These are phyloP conservation scores for Heliocidaris tuberculata DNA, from an alignment of 35 echinoderm and acorn worm genomes.

Conservation along the genomic window DNA sequence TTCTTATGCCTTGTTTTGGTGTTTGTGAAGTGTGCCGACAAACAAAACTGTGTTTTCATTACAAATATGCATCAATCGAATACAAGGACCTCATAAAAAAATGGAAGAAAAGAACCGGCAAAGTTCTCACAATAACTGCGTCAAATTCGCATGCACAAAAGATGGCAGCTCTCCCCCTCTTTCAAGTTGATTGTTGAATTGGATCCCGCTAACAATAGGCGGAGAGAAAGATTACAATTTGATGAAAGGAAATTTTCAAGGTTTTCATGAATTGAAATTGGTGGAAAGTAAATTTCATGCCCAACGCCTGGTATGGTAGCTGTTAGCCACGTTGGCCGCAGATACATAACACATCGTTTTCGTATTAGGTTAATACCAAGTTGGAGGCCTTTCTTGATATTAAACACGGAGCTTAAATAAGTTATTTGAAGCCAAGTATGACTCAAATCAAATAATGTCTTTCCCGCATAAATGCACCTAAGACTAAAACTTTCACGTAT, in stretches of 20 bases:
- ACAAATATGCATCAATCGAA: background rate
- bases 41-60: background rate
- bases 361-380: background rate
- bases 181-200: conserved; percentile 2
- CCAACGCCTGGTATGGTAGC: background rate
- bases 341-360: background rate
- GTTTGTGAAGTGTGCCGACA: background rate
- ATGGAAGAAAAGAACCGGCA: background rate
- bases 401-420: background rate
- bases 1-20: background rate
- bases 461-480: too few relatives aligned
- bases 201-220: background rate
- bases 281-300: conserved; percentile 30
- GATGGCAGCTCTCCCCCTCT: background rate
- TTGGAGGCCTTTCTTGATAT: background rate
- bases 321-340: background rate
- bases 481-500: too few relatives aligned
- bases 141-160: background rate
- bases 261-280: background rate
- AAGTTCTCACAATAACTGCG: background rate
- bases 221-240: conserved; percentile 28
- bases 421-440: background rate
- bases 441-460: background rate
- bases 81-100: background rate
- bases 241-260: conserved; percentile 29